Percentiles rank a stretch among this genome's conserved stretches.
Conservation (phyloP, 2,113 vertebrate species). For the Cryptomyrus ogoouensis region DNA sequence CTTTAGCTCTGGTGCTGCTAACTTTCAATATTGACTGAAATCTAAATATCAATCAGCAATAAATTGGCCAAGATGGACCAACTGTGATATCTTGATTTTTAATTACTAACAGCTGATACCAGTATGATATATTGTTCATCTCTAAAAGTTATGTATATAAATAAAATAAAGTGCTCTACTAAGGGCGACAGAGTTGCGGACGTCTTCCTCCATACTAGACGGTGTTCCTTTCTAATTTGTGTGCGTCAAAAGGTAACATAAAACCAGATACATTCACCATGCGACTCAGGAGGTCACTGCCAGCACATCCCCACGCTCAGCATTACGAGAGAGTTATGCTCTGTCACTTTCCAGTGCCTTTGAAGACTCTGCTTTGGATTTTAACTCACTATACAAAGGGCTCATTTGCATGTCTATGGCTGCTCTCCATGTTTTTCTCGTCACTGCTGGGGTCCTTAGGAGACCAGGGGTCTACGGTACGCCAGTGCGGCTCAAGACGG, state of each 20-base stretch:
- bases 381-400: neutral
- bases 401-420: neutral
- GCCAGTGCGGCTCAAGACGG: neutral
- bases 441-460: neutral
- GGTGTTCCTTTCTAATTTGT: neutral
- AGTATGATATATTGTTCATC: neutral
- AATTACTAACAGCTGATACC: neutral
- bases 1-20: neutral
- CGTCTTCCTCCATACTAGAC: neutral
- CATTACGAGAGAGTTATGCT: neutral
- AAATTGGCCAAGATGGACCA: neutral
- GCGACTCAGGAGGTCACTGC: neutral
- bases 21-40: neutral
- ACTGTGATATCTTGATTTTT: neutral
- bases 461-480: neutral
- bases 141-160: neutral
- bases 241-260: neutral
- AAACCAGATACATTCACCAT: neutral
- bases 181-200: neutral
- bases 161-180: neutral
- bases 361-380: neutral
- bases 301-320: neutral
- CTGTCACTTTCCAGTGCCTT: neutral
- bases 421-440: neutral
- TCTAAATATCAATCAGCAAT: neutral